Evolutionary conservation across 2,113 vertebrate genomes (phyloP), one percentile per base, ranked within the genome.

Genomic region (Rhea americana): DNA sequence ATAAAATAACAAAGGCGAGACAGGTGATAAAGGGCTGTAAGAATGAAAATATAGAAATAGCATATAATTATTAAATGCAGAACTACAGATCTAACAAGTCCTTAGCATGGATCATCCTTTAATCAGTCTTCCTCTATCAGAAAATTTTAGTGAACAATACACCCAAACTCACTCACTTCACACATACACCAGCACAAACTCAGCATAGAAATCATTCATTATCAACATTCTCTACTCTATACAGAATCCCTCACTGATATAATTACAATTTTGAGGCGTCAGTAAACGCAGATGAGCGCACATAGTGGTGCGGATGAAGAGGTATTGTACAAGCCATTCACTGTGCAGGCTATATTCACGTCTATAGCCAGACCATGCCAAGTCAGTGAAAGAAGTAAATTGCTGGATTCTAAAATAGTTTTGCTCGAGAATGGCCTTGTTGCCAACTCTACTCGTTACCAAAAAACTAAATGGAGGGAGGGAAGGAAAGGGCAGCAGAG

Each of bases 131-230:
- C 97, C 98, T 97, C 98, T 98, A 97, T 97, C 98, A 98, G 98
- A 98, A 98, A 97, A 98, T 95, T 97, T 98, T 98, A 98, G 96
- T 97, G 95, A 97, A 98, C 98, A 70, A 96, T 96, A 99, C 98
- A 98, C 96, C 96, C 98, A 95, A 95, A 99, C 98, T 98, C 98
- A 99, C 98, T 98, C 98, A 99, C 98, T 99, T 98, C 98, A 98
- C 98, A 97, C 98, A 98, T 97, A 98, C 97, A 98, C 97, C 97
- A 79, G 97, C 97, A 98, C 97, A 96, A 96, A 97, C 94, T 96
- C 96, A 59, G 97, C 98, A 97, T 96, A 96, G 96, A 97, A 98
- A 97, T 94, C 98, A 97, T 94, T 96, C 97, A 68, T 96, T 96
- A 90, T 81, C 97, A 85, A 93, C 97, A 98, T 97, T 96, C 98